A percentile compares a stretch with the other conserved stretches of the same genome.
Conservation (phyloP, 1,140 invertebrate genomes). For the Saccostrea cuccullata region DNA sequence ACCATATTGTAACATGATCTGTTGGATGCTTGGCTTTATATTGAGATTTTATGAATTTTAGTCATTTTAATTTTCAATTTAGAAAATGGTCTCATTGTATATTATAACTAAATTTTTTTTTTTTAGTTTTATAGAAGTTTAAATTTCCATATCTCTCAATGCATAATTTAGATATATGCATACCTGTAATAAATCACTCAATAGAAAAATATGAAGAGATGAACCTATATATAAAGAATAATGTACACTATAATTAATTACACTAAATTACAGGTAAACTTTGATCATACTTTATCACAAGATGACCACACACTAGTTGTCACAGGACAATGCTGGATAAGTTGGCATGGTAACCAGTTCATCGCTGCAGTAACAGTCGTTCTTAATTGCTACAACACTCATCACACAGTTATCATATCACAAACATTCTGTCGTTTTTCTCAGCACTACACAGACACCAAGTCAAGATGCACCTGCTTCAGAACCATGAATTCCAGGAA, state of each 20-base stretch:
- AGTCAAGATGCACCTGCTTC: neutral
- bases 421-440: neutral
- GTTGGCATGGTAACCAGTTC: conserved; percentile 28
- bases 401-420: too few relatives aligned
- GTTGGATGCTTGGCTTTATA: too few relatives aligned
- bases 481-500: neutral
- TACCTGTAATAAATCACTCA: too few relatives aligned
- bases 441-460: neutral
- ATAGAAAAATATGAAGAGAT: neutral
- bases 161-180: too few relatives aligned
- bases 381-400: neutral
- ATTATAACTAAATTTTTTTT: too few relatives aligned
- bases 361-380: neutral
- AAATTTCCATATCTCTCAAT: too few relatives aligned
- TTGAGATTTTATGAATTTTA: too few relatives aligned
- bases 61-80: too few relatives aligned
- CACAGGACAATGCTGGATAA: neutral
- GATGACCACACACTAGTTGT: neutral
- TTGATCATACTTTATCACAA: conserved; percentile 14
- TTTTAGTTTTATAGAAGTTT: too few relatives aligned
- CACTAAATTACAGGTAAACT: neutral
- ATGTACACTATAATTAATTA: neutral
- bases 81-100: too few relatives aligned
- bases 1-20: too few relatives aligned
- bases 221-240: neutral